These are phyloP conservation scores for Oxytorus armatus DNA, from an alignment of 2,888 invertebrate species.

Conservation along the genomic window DNA sequence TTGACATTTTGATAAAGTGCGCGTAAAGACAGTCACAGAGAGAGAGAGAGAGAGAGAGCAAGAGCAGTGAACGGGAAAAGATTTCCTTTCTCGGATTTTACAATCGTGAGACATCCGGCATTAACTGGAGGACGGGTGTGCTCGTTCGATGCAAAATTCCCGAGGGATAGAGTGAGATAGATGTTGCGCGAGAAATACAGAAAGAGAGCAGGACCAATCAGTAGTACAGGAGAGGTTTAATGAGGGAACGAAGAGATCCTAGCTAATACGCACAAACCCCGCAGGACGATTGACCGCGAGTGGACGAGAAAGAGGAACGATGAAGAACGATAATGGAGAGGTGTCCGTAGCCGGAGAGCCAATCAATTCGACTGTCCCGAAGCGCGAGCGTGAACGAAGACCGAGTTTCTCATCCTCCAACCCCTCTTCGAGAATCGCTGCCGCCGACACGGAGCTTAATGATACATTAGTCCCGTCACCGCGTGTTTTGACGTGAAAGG, in stretches of 20 bases:
- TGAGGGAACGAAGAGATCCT: conserved; percentile 41
- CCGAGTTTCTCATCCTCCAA: conserved; percentile 28
- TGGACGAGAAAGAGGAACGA: conserved; percentile 54
- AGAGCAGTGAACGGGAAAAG: background rate
- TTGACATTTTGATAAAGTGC: conserved; percentile 60
- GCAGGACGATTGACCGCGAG: conserved; percentile 54
- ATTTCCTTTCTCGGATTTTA: conserved; percentile 52
- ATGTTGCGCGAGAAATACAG: background rate
- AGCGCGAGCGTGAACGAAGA: conserved; percentile 30
- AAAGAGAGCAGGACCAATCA: background rate
- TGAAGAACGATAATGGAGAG: conserved; percentile 55
- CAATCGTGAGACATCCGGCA: conserved; percentile 32
- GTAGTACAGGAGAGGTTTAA: conserved; percentile 41
- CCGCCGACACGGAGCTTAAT: conserved; percentile 69
- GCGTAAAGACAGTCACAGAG: conserved; percentile 13
- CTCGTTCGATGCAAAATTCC: conserved; percentile 44
- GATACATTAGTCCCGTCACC: conserved; percentile 77
- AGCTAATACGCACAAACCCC: background rate
- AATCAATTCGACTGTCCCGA: conserved; percentile 66
- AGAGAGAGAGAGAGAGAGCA: background rate
- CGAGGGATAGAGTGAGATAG: conserved; percentile 1
- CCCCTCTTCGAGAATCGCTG: conserved; percentile 3
- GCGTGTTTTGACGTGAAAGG: conserved; percentile 78
- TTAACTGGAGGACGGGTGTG: conserved; percentile 6
- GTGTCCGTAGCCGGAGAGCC: conserved; percentile 60